Conservation (phyloP, 92 coral and sea anemone genomes). For the Parazoanthus atlanticus region DNA sequence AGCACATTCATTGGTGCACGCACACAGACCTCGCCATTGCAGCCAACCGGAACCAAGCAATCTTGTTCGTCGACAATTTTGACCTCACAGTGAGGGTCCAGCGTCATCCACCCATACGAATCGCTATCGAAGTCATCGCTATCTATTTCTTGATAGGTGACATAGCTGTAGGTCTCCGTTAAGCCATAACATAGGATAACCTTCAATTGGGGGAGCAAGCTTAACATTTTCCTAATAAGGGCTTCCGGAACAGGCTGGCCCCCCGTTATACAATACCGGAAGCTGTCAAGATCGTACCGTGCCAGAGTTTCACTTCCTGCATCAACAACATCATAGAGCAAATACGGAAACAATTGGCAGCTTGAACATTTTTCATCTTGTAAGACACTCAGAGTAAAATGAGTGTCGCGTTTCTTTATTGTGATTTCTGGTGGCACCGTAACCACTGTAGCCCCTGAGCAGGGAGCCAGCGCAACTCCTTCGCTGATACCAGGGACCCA, state of each 20-base stretch:
- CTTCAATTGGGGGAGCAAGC: background rate
- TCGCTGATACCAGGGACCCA: background rate
- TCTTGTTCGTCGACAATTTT: conserved; percentile 34
- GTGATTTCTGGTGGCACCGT: background rate
- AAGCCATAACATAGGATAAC: background rate
- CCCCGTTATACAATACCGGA: background rate
- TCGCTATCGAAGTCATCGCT: background rate
- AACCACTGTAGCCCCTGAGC: background rate
- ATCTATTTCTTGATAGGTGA: background rate
- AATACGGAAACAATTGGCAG: background rate
- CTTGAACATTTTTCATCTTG: background rate
- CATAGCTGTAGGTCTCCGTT: background rate
- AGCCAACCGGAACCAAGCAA: conserved; percentile 27
- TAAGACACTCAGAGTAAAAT: background rate
- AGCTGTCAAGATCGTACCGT: background rate
- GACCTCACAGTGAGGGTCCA: conserved; percentile 28
- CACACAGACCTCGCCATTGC: conserved; percentile 36
- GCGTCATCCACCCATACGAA: conserved; percentile 22
- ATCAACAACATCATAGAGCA: background rate
- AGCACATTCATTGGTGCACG: conserved; percentile 1
- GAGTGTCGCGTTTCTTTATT: background rate
- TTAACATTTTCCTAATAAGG: background rate
- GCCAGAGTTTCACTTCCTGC: background rate
- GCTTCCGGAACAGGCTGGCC: conserved; percentile 8
- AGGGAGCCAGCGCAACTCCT: background rate